Percentiles rank a stretch among this genome's conserved stretches.
phyloP scores from a whole-genome alignment of 2,888 invertebrate genomes.

The Conops quadrifasciatus region DNA sequence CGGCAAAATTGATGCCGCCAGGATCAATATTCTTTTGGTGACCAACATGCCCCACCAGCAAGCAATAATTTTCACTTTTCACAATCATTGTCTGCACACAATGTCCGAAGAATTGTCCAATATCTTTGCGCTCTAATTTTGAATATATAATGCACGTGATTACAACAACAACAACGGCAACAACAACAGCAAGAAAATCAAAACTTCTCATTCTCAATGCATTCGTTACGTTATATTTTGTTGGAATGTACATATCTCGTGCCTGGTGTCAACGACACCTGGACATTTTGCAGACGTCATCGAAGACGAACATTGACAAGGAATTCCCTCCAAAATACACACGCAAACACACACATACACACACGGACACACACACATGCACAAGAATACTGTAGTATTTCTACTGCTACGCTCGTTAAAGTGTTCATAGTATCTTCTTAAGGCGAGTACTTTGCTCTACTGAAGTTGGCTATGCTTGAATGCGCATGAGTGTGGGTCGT shows the following conservation, averaged over 20 bases:
- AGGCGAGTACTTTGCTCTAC: too few relatives aligned
- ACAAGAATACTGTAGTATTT: too few relatives aligned
- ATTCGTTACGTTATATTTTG: constrained; percentile 9
- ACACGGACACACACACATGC: too few relatives aligned
- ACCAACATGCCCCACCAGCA: background rate
- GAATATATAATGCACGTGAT: background rate
- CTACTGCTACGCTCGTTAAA: background rate
- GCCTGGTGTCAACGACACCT: constrained; percentile 43
- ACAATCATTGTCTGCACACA: background rate
- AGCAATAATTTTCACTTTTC: background rate
- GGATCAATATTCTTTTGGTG: too few relatives aligned
- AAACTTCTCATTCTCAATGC: constrained; percentile 9
- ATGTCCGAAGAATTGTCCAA: background rate
- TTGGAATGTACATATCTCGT: constrained; percentile 27
- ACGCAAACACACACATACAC: background rate
- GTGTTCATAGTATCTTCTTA: background rate
- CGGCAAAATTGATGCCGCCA: too few relatives aligned
- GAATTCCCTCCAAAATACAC: constrained; percentile 24
- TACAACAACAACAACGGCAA: constrained; percentile 10
- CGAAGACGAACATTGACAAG: background rate
- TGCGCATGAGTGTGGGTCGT: background rate
- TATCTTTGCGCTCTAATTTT: constrained; percentile 1
- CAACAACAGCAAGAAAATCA: constrained; percentile 7
- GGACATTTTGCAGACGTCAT: constrained; percentile 39
- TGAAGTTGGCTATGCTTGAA: too few relatives aligned